These are phyloP conservation scores for Rhagoletis zephyria DNA, from an alignment of 1,140 invertebrate genomes.

Conservation along the genomic window DNA sequence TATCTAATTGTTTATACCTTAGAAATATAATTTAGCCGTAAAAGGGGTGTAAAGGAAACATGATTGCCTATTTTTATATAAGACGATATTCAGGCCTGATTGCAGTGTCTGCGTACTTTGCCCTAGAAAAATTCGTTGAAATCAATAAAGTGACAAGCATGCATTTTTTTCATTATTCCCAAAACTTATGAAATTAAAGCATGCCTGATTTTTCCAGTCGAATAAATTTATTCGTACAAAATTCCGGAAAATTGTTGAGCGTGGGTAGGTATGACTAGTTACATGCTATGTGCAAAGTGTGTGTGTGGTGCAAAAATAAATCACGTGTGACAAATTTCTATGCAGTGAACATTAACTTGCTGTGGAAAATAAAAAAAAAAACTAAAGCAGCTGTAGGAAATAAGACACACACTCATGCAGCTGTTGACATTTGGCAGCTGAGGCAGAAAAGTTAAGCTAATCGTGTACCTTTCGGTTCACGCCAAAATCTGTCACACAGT, in stretches of 20 bases:
- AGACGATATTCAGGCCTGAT: too few species aligned
- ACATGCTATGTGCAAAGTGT: too few species aligned
- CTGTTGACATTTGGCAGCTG: constrained; percentile 14
- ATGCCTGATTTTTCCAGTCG: constrained; percentile 39
- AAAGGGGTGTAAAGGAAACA: too few species aligned
- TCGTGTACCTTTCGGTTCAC: background rate
- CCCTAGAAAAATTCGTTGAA: too few species aligned
- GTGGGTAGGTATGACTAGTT: background rate
- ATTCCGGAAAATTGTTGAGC: background rate
- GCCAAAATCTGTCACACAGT: background rate
- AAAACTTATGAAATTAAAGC: constrained; percentile 29
- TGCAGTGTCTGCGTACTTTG: too few species aligned
- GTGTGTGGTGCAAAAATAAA: constrained; percentile 2
- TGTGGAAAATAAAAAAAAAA: background rate
- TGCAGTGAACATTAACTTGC: background rate
- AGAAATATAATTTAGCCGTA: too few species aligned
- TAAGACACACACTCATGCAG: background rate
- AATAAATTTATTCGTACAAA: constrained; percentile 17
- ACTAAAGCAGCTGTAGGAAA: too few species aligned
- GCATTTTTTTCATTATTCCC: background rate
- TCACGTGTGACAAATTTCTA: constrained; percentile 45
- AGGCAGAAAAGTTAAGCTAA: constrained; percentile 16
- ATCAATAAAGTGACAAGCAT: too few species aligned
- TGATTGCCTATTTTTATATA: too few species aligned
- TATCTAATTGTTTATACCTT: too few species aligned